Conservation (phyloP, 2,113 vertebrate species). For the Heteronetta atricapilla region DNA sequence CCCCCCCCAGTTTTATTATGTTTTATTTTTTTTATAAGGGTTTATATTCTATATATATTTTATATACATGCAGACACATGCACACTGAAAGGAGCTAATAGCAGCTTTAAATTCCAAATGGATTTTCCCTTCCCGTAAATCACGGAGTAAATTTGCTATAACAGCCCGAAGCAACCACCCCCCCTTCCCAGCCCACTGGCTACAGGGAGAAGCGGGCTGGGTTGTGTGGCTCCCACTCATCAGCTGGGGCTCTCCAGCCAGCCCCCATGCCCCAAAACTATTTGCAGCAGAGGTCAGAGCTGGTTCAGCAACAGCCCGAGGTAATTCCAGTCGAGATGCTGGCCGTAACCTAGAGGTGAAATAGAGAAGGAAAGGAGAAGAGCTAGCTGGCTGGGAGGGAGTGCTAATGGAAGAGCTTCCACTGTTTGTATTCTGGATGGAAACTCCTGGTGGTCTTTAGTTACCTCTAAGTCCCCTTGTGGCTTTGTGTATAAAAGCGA, state of each 20-base stretch:
- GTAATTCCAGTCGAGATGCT: neutral
- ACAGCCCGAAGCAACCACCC: neutral
- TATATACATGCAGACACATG: neutral
- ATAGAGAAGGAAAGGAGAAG: neutral
- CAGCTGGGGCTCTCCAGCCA: neutral
- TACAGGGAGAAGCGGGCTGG: neutral
- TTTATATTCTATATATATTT: neutral
- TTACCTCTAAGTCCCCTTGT: neutral
- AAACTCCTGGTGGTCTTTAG: neutral
- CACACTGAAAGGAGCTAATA: neutral
- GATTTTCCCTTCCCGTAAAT: neutral
- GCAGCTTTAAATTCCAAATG: neutral
- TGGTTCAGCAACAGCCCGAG: slow-evolving; percentile 1
- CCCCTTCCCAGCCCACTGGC: neutral
- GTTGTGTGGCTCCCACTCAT: neutral
- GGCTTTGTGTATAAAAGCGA: neutral
- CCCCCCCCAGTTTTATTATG: neutral
- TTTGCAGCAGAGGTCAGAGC: neutral
- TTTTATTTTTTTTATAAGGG: neutral
- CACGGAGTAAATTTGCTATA: neutral
- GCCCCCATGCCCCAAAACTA: fast-evolving
- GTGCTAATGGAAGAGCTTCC: neutral
- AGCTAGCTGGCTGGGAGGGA: neutral
- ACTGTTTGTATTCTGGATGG: neutral
- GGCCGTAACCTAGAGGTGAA: neutral